Conservation (phyloP, 1,140 invertebrate species). For the Cardiocondyla obscurior region DNA sequence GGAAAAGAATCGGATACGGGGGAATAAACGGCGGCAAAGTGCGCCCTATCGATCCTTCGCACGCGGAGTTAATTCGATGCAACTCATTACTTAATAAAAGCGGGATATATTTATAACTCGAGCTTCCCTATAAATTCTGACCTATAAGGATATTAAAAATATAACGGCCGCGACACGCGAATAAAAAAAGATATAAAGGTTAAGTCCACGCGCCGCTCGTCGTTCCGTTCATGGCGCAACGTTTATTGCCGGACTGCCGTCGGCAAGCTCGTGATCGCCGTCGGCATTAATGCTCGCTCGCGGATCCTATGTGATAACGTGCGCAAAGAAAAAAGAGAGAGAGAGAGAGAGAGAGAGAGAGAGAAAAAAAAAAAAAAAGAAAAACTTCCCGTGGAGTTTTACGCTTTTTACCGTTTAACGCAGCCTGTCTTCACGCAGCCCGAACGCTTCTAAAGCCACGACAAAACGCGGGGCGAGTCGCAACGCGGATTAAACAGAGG, state of each 20-base stretch:
- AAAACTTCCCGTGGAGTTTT: neutral
- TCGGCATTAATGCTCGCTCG: slow-evolving; percentile 22
- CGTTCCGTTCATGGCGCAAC: slow-evolving; percentile 21
- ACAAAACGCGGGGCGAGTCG: neutral
- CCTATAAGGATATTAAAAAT: slow-evolving; percentile 52
- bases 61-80: slow-evolving; percentile 30
- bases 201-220: slow-evolving; percentile 38
- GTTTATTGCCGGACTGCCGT: neutral
- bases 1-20: neutral
- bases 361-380: no score
- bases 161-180: slow-evolving; percentile 18
- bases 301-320: slow-evolving; percentile 28
- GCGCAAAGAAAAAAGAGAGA: no score
- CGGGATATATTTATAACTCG: slow-evolving; percentile 25
- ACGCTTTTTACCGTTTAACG: slow-evolving; percentile 3
- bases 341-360: no score
- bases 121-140: slow-evolving; percentile 50
- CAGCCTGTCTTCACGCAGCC: neutral
- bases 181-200: slow-evolving; percentile 42
- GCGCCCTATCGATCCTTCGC: neutral
- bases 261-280: neutral
- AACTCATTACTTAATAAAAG: slow-evolving; percentile 44
- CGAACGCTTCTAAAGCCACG: neutral
- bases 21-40: neutral
- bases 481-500: neutral